A percentile compares a stretch with the other conserved stretches of the same genome.
Conservation (phyloP, 2,888 invertebrate species). For the Tridacna gigas region DNA sequence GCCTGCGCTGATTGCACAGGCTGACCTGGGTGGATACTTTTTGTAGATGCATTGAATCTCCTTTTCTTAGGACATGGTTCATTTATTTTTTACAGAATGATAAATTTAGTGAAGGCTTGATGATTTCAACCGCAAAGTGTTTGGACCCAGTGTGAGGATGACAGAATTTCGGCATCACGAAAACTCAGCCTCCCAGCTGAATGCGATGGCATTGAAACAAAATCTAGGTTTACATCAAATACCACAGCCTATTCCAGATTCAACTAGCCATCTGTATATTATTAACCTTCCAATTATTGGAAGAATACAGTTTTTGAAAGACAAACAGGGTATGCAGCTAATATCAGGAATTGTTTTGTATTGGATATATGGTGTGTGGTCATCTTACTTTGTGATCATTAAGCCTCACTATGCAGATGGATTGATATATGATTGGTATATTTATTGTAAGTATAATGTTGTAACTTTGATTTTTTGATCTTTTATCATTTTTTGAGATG, state of each 20-base stretch:
- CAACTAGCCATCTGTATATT: slow-evolving; percentile 33
- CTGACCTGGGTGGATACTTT: too few species aligned
- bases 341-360: slow-evolving; percentile 74
- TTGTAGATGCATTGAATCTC: too few species aligned
- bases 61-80: neutral
- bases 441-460: slow-evolving; percentile 72
- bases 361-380: slow-evolving; percentile 81
- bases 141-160: neutral
- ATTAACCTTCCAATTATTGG: slow-evolving; percentile 47
- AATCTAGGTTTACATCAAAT: slow-evolving; percentile 19
- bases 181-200: neutral
- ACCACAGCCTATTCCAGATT: slow-evolving; percentile 26
- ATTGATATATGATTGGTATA: slow-evolving; percentile 58
- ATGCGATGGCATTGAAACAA: slow-evolving; percentile 8
- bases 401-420: slow-evolving; percentile 79
- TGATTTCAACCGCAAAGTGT: too few species aligned
- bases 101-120: neutral
- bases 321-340: slow-evolving; percentile 71
- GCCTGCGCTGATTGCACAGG: too few species aligned
- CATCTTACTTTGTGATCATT: slow-evolving; percentile 76
- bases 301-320: slow-evolving; percentile 60
- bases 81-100: neutral
- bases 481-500: neutral
- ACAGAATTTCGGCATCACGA: neutral
- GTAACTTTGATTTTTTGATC: neutral